Base-by-base conservation (phyloP, 2,113 vertebrate genomes). In the Takifugu flavidus region DNA sequence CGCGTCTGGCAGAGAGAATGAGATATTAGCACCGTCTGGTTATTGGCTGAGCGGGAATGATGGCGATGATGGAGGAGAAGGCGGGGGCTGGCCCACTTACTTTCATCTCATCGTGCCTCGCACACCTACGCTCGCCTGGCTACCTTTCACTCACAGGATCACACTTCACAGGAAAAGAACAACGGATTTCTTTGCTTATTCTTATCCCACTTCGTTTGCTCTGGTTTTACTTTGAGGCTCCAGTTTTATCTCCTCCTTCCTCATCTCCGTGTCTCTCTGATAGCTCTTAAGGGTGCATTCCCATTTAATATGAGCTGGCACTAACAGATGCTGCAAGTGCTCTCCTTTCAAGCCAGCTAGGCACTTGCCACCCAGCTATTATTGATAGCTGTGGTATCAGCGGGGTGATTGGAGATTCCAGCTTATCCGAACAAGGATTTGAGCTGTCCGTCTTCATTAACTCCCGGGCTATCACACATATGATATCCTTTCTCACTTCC, bases 401-500 rank as follows among this genome's bases (percentile, higher is more conserved):
- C 56, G 64, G 50, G 49, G 75, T 56, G 71, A 86, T 75, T 47
- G 57, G 78, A 85, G 66, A 82, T 81, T 76, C 81, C 72, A 44
- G 66, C 66, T 82, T 72, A 86, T 85, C 83, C 42, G 65, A 29
- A 52, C 75, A 67, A 39, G 47, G 74, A 82, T 69, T 55, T 60
- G 74, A 80, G 74, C 62, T 80, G 88, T 82, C 87, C 57, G 6
- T 91, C 86, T 87, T 85, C 81, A 89, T 89, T 89, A 87, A 15
- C 28, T 42, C 66, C 54, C 47, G 29, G 62, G 68, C 56, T 59
- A 52, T 70, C 72, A 47, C 63, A 25, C 57, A 61, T 52, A 25
- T 67, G 65, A 70, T 45, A 46, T 68, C 62, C 27, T 59, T 56
- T 74, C 58, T 61, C 25, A 5, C 56, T 65, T 29, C 50, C 5